A percentile compares a stretch with the other conserved stretches of the same genome.
These are phyloP conservation scores for Pelobates fuscus DNA, from an alignment of 2,113 vertebrate genomes.

Conservation along the genomic window DNA sequence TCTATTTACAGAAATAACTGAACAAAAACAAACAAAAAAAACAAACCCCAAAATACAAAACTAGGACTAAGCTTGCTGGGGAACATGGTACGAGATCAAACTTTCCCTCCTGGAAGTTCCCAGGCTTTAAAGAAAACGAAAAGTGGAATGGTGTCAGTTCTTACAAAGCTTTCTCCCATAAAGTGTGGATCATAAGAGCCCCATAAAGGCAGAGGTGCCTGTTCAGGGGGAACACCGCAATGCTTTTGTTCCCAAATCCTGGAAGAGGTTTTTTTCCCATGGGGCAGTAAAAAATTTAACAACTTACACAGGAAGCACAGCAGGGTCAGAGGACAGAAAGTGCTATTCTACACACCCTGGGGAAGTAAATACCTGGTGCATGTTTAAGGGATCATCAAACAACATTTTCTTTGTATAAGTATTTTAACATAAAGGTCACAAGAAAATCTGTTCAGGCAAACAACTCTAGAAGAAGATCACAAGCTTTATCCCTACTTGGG, in stretches of 20 bases:
- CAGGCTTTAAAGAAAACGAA: constrained; percentile 52
- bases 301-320: constrained; percentile 70
- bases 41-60: constrained; percentile 23
- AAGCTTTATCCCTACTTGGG: neutral
- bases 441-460: constrained; percentile 21
- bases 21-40: neutral
- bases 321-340: constrained; percentile 45
- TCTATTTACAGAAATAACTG: neutral
- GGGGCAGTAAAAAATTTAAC: constrained; percentile 70
- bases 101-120: constrained; percentile 63
- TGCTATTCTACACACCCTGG: constrained; percentile 49
- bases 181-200: constrained; percentile 69
- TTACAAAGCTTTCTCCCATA: constrained; percentile 69
- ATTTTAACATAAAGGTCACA: constrained; percentile 36
- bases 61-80: no score
- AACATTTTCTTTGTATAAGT: constrained; percentile 26
- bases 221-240: constrained; percentile 56
- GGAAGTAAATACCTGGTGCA: constrained; percentile 19
- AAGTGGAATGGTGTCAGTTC: constrained; percentile 63
- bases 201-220: constrained; percentile 67
- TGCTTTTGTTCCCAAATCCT: constrained; percentile 67
- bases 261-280: constrained; percentile 62
- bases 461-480: constrained; percentile 12
- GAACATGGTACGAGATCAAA: constrained; percentile 55
- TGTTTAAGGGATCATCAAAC: constrained; percentile 37